These are phyloP conservation scores for Melanotaenia boesemani DNA, from an alignment of 2,797 vertebrate species.

Conservation along the genomic window DNA sequence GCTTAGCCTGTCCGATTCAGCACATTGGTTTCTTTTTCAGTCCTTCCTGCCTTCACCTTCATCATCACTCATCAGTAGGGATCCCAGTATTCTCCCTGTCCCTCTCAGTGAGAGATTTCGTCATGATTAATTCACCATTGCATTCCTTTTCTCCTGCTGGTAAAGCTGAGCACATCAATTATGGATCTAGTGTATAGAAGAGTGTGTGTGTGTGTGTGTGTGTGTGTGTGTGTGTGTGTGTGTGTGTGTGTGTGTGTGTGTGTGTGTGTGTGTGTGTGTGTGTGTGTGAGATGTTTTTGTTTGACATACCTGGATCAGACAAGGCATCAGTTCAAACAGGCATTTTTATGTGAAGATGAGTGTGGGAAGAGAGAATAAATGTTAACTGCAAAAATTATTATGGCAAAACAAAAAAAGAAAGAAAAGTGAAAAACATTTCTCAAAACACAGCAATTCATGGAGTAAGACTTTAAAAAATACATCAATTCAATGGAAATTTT, in stretches of 20 bases:
- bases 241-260: constrained; percentile 2
- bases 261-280: constrained; percentile 13
- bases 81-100: constrained; percentile 1
- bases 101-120: constrained; percentile 24
- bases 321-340: constrained; percentile 31
- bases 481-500: neutral
- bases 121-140: constrained; percentile 72
- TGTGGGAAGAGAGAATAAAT: neutral
- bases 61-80: constrained; percentile 41
- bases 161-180: constrained; percentile 64
- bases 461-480: neutral
- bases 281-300: constrained; percentile 21
- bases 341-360: constrained; percentile 4
- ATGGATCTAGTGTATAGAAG: constrained; percentile 36
- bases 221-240: neutral
- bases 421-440: neutral
- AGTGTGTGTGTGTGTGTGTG: constrained; percentile 8
- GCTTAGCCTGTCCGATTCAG: constrained; percentile 1
- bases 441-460: neutral
- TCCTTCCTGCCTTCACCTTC: constrained; percentile 32
- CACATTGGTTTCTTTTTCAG: constrained; percentile 3
- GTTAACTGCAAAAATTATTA: neutral
- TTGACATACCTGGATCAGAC: constrained; percentile 28
- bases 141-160: constrained; percentile 53
- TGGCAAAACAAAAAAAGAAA: neutral